Base-by-base conservation (phyloP, 2,797 vertebrate species). In the Neosilurus mollespiculum region DNA sequence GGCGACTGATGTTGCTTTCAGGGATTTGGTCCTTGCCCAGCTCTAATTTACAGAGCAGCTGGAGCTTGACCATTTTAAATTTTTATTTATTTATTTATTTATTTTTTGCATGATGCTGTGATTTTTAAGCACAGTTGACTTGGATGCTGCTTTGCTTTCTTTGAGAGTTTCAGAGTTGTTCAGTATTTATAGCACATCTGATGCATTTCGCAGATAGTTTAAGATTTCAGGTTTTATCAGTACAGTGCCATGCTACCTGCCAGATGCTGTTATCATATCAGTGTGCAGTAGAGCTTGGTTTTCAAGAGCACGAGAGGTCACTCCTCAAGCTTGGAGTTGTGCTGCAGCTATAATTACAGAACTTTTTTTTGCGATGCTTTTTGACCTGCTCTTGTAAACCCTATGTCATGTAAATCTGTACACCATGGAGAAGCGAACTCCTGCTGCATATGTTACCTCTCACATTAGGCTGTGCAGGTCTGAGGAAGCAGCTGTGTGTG, bases 21-120 rank as follows among this genome's bases (percentile, higher is more conserved):
- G 75, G 78, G 78, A 20, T 83, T 85, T 83, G 78, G 70, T 59
- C 64, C 59, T 71, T 83, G 81, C 79, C 69, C 69, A 82, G 70
- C 64, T 77, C 76, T 84, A 82, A 87, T 87, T 87, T 88, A 83
- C 78, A 78, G 73, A 88, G 75, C 80, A 88, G 79, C 81, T 78
- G 64, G 75, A 84, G 84, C 80, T 80, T 88, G 81, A 87, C 85
- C 75, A 77, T 65, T 51, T 78, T 49, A n/a, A n/a, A 6, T 43
- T 43, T 6, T 43, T 43, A 2, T 43, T 43, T 43, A 2, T 34
- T 16, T 58, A 66, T 56, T 72, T 78, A 77, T 51, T 73, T 62
- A 24, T 15, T 16, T 3, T 22, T 24, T 71, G 10, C 26, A 51
- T 59, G 72, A 77, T 82, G 64, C 53, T 51, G 58, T 67, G 80